phyloP scores from a whole-genome alignment of 2,797 vertebrate species.

The Eutrigla gurnardus region DNA sequence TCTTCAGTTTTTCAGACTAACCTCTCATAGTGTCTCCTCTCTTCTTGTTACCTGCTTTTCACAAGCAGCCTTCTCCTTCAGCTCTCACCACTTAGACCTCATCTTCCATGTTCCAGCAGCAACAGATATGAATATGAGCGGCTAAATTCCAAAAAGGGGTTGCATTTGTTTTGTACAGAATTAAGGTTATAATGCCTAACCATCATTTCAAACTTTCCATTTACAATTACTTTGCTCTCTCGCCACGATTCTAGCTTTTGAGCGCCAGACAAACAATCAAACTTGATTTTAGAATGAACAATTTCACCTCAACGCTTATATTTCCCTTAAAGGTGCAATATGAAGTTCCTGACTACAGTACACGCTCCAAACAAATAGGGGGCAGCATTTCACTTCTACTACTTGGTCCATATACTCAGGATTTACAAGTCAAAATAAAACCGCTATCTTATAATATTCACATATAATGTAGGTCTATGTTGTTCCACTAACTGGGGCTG shows the following conservation, averaged over 20 bases:
- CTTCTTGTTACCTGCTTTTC: background rate
- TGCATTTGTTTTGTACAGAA: background rate
- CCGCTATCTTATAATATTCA: no score
- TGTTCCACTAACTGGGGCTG: no score
- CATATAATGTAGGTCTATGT: no score
- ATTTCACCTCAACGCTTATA: background rate
- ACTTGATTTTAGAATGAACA: slow-evolving; percentile 9
- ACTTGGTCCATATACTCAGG: background rate
- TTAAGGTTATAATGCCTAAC: background rate
- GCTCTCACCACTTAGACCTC: slow-evolving; percentile 5
- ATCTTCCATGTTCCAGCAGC: background rate
- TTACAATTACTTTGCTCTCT: slow-evolving; percentile 4
- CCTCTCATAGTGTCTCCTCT: background rate
- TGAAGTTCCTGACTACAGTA: background rate
- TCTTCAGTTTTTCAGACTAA: background rate
- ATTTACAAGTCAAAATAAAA: background rate
- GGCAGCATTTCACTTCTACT: no score
- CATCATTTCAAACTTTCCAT: slow-evolving; percentile 17
- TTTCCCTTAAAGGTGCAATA: background rate
- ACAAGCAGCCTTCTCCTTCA: background rate
- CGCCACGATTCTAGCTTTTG: slow-evolving; percentile 1
- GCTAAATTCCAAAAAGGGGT: slow-evolving; percentile 5
- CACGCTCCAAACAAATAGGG: background rate
- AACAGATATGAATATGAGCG: slow-evolving; percentile 11
- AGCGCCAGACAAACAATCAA: slow-evolving; percentile 16